These are phyloP conservation scores for Lutraria rhynchaena DNA, from an alignment of 1,140 invertebrate species.

Conservation along the genomic window DNA sequence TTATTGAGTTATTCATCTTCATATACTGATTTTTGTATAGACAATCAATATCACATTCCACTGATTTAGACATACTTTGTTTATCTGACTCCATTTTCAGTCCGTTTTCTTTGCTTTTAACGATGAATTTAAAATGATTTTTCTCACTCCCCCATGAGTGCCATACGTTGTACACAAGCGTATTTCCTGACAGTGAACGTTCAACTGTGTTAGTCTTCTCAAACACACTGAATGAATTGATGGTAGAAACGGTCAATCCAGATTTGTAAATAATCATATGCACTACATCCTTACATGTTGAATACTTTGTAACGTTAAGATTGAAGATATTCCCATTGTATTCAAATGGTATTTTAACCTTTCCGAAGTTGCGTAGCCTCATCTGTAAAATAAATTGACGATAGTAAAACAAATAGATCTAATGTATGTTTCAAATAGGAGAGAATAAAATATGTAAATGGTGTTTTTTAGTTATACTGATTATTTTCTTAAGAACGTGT, in stretches of 20 bases:
- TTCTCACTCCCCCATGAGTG: constrained; percentile 33
- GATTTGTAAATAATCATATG: constrained; percentile 28
- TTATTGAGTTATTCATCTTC: too few species aligned
- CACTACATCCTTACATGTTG: constrained; percentile 47
- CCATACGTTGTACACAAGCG: constrained; percentile 28
- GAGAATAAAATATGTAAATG: too few species aligned
- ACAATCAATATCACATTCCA: constrained; percentile 24
- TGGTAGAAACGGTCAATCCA: not conserved
- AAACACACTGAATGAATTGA: not conserved
- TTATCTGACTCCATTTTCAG: not conserved
- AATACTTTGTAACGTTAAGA: constrained; percentile 32
- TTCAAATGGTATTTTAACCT: not conserved
- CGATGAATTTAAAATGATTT: not conserved
- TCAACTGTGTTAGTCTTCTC: not conserved
- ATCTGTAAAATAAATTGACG: constrained; percentile 26
- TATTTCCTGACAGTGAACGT: not conserved
- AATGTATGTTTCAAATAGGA: too few species aligned
- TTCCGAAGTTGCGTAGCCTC: constrained; percentile 5
- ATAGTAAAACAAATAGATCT: too few species aligned
- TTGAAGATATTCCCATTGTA: constrained; percentile 16
- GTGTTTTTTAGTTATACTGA: too few species aligned
- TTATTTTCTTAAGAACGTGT: too few species aligned
- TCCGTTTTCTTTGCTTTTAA: constrained; percentile 9
- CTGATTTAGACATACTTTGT: not conserved
- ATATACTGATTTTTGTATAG: constrained; percentile 10